Evolutionary conservation across 2,797 vertebrate genomes (phyloP).

Genomic region (Macropus fuliginosus): DNA sequence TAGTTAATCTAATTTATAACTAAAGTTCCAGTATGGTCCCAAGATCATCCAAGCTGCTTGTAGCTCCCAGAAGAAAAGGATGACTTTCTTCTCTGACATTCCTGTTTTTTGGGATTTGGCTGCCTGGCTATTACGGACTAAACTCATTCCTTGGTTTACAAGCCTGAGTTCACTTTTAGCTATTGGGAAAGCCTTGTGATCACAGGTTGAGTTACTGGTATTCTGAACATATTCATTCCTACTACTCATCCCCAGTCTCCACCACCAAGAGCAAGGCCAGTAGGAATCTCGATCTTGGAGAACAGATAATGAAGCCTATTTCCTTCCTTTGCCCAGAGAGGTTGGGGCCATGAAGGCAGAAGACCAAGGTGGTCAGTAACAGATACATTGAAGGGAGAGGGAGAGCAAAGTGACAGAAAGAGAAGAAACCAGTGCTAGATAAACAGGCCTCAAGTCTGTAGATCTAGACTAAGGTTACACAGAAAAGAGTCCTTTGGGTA

Average conservation of each 20-base stretch:
- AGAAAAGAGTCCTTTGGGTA: background rate
- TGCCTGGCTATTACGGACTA: background rate
- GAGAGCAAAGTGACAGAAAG: background rate
- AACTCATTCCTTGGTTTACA: background rate
- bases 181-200: background rate
- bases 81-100: background rate
- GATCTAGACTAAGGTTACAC: background rate
- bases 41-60: background rate
- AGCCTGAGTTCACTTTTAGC: background rate
- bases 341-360: background rate
- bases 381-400: background rate
- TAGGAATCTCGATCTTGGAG: background rate
- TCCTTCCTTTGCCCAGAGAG: background rate
- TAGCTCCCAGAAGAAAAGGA: background rate
- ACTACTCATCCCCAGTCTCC: background rate
- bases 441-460: background rate
- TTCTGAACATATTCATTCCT: background rate
- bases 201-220: background rate
- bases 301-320: background rate
- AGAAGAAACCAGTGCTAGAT: background rate
- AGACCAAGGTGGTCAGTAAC: background rate
- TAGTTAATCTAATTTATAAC: background rate
- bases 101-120: background rate
- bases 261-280: background rate
- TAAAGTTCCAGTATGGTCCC: background rate